Percentiles rank a stretch among this genome's conserved stretches.
These are phyloP conservation scores for Lamprotornis superbus DNA, from an alignment of 2,113 vertebrate genomes.

Conservation along the genomic window DNA sequence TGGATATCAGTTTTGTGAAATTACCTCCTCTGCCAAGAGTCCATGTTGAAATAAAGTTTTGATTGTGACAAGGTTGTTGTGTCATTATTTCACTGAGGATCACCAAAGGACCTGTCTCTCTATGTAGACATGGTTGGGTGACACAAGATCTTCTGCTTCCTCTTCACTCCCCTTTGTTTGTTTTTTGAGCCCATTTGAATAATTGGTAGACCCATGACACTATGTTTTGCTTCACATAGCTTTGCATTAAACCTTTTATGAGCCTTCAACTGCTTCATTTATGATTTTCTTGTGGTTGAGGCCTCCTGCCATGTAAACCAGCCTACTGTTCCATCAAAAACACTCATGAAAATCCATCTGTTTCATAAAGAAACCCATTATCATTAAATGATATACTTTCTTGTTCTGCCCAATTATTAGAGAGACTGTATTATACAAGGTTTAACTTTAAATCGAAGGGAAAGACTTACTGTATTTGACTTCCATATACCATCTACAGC, in stretches of 20 bases:
- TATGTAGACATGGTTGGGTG: not conserved
- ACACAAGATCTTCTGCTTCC: not conserved
- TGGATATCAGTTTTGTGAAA: not conserved
- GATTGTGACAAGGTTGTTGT: not conserved
- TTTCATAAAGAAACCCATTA: not conserved
- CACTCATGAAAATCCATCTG: not conserved
- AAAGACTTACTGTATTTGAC: not conserved
- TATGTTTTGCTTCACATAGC: not conserved
- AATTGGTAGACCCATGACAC: not conserved
- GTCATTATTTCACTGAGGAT: accelerated
- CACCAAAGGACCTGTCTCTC: not conserved
- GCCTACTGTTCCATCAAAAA: not conserved
- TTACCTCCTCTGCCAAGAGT: not conserved
- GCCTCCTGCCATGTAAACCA: not conserved
- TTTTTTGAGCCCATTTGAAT: not conserved
- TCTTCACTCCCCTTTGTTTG: not conserved
- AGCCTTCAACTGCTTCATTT: not conserved
- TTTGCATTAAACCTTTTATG: not conserved
- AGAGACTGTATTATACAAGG: not conserved
- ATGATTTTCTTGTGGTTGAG: not conserved
- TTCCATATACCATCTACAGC: not conserved
- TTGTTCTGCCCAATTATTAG: not conserved
- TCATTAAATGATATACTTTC: not conserved
- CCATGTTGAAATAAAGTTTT: not conserved
- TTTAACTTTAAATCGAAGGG: not conserved